phyloP scores from a whole-genome alignment of 2,113 vertebrate species.

The Cyphotilapia sp. region DNA sequence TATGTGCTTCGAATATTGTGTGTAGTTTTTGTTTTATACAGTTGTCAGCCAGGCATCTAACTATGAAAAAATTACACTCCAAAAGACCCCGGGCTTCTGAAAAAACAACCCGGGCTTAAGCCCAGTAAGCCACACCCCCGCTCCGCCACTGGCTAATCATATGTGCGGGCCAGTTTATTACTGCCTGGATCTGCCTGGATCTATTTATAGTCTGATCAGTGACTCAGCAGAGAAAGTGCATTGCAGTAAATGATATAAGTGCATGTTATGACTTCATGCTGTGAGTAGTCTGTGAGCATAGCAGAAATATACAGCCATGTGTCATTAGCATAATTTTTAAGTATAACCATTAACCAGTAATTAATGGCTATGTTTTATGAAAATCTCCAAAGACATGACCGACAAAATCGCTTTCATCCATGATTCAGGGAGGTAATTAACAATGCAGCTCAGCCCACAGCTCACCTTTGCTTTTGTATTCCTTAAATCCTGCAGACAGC shows the following conservation, averaged over 20 bases:
- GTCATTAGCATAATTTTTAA: not conserved
- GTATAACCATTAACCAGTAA: not conserved
- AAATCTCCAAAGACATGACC: not conserved
- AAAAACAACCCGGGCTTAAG: no score
- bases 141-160: not conserved
- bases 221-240: not conserved
- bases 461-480: not conserved
- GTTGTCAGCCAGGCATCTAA: no score
- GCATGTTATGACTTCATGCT: not conserved
- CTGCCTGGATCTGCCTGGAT: not conserved
- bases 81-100: no score
- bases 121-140: no score
- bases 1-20: no score
- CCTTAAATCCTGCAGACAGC: conserved; percentile 59
- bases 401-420: not conserved
- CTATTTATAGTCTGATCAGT: not conserved
- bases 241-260: not conserved
- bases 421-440: not conserved
- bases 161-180: not conserved
- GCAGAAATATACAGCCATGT: not conserved
- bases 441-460: not conserved
- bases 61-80: no score
- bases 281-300: not conserved
- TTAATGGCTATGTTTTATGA: not conserved
- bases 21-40: no score